Percentiles rank a stretch among this genome's conserved stretches.
Evolutionary conservation across 2,113 vertebrate genomes (phyloP).

Genomic region (Osmerus eperlanus): DNA sequence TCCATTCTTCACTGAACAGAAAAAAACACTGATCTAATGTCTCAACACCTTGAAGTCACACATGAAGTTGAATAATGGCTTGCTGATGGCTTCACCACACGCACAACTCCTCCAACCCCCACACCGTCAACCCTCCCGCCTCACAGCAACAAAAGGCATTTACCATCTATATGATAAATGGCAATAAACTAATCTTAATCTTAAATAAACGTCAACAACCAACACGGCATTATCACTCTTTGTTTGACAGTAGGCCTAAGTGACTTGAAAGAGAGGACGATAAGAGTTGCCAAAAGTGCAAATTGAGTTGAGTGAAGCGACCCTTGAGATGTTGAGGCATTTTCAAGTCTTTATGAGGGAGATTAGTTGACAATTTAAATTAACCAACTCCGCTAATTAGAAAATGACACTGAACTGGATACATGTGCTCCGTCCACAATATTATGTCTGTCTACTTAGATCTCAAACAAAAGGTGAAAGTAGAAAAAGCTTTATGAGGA

Average conservation of each 20-base stretch:
- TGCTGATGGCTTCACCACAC: constrained; percentile 25
- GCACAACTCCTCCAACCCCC: constrained; percentile 1
- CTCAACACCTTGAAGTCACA: constrained; percentile 50
- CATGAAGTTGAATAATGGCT: constrained; percentile 34
- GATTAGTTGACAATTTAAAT: background rate
- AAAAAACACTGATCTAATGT: too few relatives aligned
- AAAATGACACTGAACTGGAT: too few relatives aligned
- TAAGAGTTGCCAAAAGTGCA: constrained; percentile 36
- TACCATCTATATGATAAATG: constrained; percentile 64
- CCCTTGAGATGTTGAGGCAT: background rate
- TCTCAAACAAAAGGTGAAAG: too few relatives aligned
- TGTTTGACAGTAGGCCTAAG: constrained; percentile 42
- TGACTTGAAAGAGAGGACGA: constrained; percentile 50
- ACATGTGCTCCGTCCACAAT: too few relatives aligned
- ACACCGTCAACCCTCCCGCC: constrained; percentile 1
- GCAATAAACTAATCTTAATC: constrained; percentile 64
- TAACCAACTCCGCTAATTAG: too few relatives aligned
- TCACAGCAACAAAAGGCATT: constrained; percentile 65
- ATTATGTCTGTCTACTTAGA: too few relatives aligned
- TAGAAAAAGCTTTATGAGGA: background rate
- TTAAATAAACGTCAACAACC: constrained; percentile 29
- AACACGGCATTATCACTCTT: constrained; percentile 54
- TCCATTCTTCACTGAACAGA: too few relatives aligned
- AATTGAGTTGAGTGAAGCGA: constrained; percentile 24
- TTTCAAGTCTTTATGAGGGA: background rate